Evolutionary conservation across 2,113 vertebrate genomes (phyloP), one percentile per base, ranked within the genome.

Genomic region (Oryzias javanicus): DNA sequence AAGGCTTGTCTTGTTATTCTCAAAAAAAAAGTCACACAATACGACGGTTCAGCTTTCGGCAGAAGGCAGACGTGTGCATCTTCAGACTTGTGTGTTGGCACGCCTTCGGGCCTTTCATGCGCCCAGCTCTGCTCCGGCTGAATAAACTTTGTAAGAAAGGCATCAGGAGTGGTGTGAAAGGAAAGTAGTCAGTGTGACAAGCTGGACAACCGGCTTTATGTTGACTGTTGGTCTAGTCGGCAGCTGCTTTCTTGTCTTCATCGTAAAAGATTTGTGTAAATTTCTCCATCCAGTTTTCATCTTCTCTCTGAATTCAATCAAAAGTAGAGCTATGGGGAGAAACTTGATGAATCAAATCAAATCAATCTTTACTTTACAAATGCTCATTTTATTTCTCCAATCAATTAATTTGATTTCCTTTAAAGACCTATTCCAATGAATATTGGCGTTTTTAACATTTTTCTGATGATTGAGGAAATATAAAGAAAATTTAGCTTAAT

Each of bases 1-100:
- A 87, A 84, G 83, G 81, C 83, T 80, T 85, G 83, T 85, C 78
- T 83, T 79, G 83, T 83, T 86, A 55, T 73, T 74, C 65, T 52
- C 22, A 25, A 27, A 15, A 74, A n/a, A 86, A 82, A 67, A 60
- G 54, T 53, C 29, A 40, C 75, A 86, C 87, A 88, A 82, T 88
- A 61, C 61, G 47, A 42, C 14, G 16, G 56, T 86, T 83, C 70
- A 83, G 64, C 55, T 67, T 16, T 27, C 70, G 66, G 75, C 86
- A 88, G 82, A 86, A 79, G 87, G 84, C 74, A 19, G 77, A 82
- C 60, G 78, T 79, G 86, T 80, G 77, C 22, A 71, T 76, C 68
- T 68, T 47, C 56, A 45, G 57, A 72, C 70, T 61, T 79, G 77
- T 46, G 77, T 47, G 64, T 55, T 66, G 80, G 68, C 53, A 72